Percentiles rank a stretch among this genome's conserved stretches.
Evolutionary conservation across 2,888 invertebrate genomes (phyloP).

Genomic region (Arrhopalites spinosus): DNA sequence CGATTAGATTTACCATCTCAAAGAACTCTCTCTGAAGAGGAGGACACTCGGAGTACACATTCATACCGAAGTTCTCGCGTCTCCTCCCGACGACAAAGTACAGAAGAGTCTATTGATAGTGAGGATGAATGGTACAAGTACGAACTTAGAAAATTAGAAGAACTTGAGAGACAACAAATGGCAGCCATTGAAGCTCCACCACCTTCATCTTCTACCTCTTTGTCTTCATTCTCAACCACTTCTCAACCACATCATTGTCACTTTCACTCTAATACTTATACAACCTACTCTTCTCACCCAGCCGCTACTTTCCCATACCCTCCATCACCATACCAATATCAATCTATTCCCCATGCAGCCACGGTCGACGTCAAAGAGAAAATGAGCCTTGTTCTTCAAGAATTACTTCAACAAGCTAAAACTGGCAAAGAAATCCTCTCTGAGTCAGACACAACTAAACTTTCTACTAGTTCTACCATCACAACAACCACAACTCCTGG

Average conservation of each 20-base stretch:
- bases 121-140: slow-evolving; percentile 94
- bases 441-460: background rate
- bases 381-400: slow-evolving; percentile 79
- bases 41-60: slow-evolving; percentile 84
- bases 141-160: slow-evolving; percentile 82
- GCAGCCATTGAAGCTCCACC: slow-evolving; percentile 49
- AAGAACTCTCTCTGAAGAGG: slow-evolving; percentile 64
- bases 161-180: slow-evolving; percentile 70
- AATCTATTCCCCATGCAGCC: slow-evolving; percentile 51
- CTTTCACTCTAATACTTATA: slow-evolving; percentile 30
- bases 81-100: slow-evolving; percentile 85
- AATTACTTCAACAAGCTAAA: slow-evolving; percentile 72
- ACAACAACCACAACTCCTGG: background rate
- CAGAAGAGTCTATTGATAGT: slow-evolving; percentile 89
- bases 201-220: slow-evolving; percentile 20
- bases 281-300: slow-evolving; percentile 57
- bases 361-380: slow-evolving; percentile 72
- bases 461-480: background rate
- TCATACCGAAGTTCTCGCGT: slow-evolving; percentile 85
- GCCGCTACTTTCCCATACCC: slow-evolving; percentile 30
- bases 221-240: slow-evolving; percentile 45
- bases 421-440: background rate
- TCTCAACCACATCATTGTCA: slow-evolving; percentile 26
- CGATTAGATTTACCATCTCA: slow-evolving; percentile 55
- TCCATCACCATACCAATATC: slow-evolving; percentile 40